Conservation (phyloP, 2,797 vertebrate species). For the Vespertilio murinus region DNA sequence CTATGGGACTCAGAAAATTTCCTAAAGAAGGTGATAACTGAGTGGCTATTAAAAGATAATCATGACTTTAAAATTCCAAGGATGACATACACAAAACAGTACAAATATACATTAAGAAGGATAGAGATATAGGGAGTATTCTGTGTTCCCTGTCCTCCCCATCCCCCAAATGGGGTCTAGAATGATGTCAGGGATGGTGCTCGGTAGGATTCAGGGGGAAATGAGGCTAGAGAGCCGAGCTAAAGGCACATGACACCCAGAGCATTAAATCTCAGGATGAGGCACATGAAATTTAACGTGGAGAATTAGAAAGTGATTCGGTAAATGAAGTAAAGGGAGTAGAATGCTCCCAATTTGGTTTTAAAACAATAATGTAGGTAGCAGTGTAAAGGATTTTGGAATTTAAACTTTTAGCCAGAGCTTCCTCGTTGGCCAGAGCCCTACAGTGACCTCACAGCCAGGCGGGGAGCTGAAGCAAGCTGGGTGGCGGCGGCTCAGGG, state of each 20-base stretch:
- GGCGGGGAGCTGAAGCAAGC: neutral
- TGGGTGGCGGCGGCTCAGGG: neutral
- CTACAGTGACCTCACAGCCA: neutral
- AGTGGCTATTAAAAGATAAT: neutral
- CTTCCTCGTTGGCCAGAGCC: neutral
- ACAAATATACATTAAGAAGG: neutral
- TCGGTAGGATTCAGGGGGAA: neutral
- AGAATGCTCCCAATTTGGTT: neutral
- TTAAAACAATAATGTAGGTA: conserved; percentile 34
- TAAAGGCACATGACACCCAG: neutral
- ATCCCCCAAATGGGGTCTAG: neutral
- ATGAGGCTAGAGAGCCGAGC: neutral
- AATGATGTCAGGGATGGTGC: neutral
- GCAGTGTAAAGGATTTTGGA: neutral
- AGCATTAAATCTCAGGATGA: neutral
- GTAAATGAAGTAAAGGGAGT: neutral
- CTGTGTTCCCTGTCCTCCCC: too few relatives aligned
- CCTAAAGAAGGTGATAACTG: neutral
- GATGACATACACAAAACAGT: neutral
- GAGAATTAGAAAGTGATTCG: conserved; percentile 8
- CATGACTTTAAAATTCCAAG: neutral
- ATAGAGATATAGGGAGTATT: neutral
- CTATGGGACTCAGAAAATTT: neutral
- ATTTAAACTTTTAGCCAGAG: neutral
- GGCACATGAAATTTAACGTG: neutral